These are phyloP conservation scores for Belgica antarctica DNA, from an alignment of 2,888 invertebrate genomes.

Conservation along the genomic window DNA sequence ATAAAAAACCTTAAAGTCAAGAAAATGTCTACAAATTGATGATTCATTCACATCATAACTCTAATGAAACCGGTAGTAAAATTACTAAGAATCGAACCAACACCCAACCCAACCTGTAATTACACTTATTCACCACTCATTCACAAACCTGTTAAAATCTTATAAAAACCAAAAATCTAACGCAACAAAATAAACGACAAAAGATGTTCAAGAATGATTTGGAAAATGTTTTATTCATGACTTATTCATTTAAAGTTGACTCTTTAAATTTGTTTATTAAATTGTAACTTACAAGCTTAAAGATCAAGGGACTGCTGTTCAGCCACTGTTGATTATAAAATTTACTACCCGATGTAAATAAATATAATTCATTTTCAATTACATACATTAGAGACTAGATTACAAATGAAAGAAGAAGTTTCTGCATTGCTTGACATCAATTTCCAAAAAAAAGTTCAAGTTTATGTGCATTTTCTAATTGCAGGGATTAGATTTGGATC, in stretches of 20 bases:
- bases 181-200: not conserved
- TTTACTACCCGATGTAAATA: slow-evolving; percentile 22
- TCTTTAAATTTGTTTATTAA: not conserved
- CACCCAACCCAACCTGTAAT: too few species aligned
- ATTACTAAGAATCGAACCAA: too few species aligned
- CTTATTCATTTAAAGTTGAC: not conserved
- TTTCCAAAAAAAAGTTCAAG: not conserved
- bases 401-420: not conserved
- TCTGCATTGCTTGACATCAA: slow-evolving; percentile 10
- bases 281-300: too few species aligned
- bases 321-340: too few species aligned
- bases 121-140: too few species aligned
- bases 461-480: not conserved
- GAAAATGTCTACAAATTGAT: too few species aligned
- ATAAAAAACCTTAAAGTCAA: too few species aligned
- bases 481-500: not conserved
- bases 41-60: too few species aligned
- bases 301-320: too few species aligned
- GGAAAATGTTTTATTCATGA: not conserved
- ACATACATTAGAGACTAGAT: slow-evolving; percentile 22
- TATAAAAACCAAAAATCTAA: too few species aligned
- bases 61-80: too few species aligned
- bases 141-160: too few species aligned
- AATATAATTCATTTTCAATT: slow-evolving; percentile 21
- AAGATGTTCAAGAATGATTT: not conserved